A percentile compares a stretch with the other conserved stretches of the same genome.
Evolutionary conservation across 1,140 invertebrate species (phyloP).

Genomic region (Orchesella cincta): DNA sequence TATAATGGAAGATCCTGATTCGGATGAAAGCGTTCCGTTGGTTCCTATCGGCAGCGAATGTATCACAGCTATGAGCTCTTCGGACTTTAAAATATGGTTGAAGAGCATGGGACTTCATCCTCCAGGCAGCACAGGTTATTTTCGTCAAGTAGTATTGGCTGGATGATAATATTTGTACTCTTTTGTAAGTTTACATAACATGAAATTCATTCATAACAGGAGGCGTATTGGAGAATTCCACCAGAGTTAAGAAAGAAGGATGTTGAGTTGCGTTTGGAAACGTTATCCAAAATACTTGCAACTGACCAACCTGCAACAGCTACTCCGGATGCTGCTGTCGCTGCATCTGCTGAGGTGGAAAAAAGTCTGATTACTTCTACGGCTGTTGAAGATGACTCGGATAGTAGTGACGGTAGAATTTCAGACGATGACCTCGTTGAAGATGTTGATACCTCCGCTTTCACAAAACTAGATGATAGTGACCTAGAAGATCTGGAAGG

Average conservation of each 20-base stretch:
- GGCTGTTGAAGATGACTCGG: too few relatives aligned
- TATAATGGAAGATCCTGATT: slow-evolving; percentile 22
- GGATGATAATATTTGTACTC: too few relatives aligned
- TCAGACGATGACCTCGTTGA: not conserved
- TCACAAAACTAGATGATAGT: not conserved
- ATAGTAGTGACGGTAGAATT: not conserved
- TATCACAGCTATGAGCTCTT: slow-evolving; percentile 8
- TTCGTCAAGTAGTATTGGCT: too few relatives aligned
- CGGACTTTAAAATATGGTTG: not conserved
- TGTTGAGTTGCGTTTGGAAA: not conserved
- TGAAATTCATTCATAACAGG: too few relatives aligned
- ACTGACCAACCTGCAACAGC: not conserved
- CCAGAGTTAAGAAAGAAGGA: not conserved
- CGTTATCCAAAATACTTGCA: not conserved
- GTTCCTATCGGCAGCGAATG: slow-evolving; percentile 26
- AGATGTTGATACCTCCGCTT: not conserved
- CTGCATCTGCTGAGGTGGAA: too few relatives aligned
- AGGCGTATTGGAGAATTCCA: slow-evolving; percentile 25
- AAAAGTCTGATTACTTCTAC: too few relatives aligned
- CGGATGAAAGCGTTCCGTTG: slow-evolving; percentile 26
- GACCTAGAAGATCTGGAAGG: not conserved
- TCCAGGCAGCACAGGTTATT: not conserved
- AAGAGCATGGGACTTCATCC: not conserved
- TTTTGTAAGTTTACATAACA: too few relatives aligned
- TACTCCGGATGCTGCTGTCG: too few relatives aligned